Evolutionary conservation across 2,113 vertebrate genomes (phyloP).

Genomic region (Arizona elegans): DNA sequence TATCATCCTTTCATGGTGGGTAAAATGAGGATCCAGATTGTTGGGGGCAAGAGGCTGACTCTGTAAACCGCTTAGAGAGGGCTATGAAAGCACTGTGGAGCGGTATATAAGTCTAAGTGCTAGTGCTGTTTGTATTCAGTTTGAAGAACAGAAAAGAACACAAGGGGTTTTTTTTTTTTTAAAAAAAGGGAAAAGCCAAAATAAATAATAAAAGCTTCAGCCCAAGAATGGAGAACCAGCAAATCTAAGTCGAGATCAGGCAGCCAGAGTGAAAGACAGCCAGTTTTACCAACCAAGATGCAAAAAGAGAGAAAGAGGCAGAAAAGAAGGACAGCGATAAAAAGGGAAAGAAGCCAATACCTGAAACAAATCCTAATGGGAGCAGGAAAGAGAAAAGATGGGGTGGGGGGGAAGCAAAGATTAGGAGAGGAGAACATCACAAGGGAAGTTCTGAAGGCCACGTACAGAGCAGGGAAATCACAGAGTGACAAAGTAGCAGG

Average conservation of each 20-base stretch:
- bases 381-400: slow-evolving; percentile 75
- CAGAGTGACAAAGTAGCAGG: background rate
- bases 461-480: background rate
- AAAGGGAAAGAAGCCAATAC: slow-evolving; percentile 72
- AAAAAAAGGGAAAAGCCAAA: slow-evolving; percentile 25
- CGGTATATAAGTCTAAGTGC: too few species aligned
- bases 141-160: background rate
- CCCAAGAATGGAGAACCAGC: background rate
- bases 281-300: background rate
- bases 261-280: background rate
- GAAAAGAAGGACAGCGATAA: background rate
- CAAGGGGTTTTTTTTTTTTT: too few species aligned
- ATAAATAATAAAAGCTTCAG: background rate
- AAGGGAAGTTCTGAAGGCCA: slow-evolving; percentile 16
- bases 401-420: slow-evolving; percentile 56
- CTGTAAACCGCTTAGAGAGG: too few species aligned
- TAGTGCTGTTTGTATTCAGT: too few species aligned
- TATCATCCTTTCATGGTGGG: too few species aligned
- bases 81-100: too few species aligned
- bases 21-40: too few species aligned
- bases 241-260: background rate
- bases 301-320: background rate
- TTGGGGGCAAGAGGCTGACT: too few species aligned
- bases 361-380: slow-evolving; percentile 95
- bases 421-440: slow-evolving; percentile 61